phyloP scores from a whole-genome alignment of 2,888 invertebrate species.

The Volucella inanis region DNA sequence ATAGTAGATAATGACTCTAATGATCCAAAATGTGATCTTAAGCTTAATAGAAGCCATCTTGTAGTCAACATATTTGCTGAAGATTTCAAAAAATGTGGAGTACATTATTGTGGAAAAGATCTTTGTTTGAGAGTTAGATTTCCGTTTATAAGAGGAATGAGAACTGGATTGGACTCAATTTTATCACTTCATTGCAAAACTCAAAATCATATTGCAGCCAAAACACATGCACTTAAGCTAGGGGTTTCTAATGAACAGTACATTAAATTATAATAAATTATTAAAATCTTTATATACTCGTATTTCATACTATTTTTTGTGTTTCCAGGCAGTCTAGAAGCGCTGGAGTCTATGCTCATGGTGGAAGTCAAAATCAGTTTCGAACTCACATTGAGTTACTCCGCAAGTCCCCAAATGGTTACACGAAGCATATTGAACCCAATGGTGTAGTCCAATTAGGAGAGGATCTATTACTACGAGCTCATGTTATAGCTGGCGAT shows the following conservation, averaged over 20 bases:
- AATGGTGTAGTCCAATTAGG: constrained; percentile 85
- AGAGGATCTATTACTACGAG: constrained; percentile 85
- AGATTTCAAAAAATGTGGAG: constrained; percentile 84
- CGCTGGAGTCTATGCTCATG: constrained; percentile 83
- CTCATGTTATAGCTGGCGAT: constrained; percentile 84
- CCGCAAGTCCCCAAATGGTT: constrained; percentile 83
- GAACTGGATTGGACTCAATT: constrained; percentile 84
- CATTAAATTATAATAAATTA: constrained; percentile 63
- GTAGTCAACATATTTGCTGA: constrained; percentile 83
- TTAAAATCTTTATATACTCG: too few relatives aligned
- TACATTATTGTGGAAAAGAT: constrained; percentile 83
- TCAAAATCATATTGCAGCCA: constrained; percentile 84
- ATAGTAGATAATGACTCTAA: constrained; percentile 81
- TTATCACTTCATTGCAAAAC: constrained; percentile 85
- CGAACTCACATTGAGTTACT: constrained; percentile 84
- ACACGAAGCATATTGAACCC: constrained; percentile 83
- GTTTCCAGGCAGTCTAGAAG: constrained; percentile 80
- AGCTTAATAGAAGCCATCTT: constrained; percentile 79
- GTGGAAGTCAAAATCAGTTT: constrained; percentile 84
- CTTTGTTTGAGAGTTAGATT: constrained; percentile 85
- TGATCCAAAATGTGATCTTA: constrained; percentile 79
- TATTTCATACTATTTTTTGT: not conserved
- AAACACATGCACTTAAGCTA: constrained; percentile 83
- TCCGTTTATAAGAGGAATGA: constrained; percentile 84
- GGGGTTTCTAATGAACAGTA: constrained; percentile 83